phyloP scores from a whole-genome alignment of 2,888 invertebrate species.

The Polyploca ridens region DNA sequence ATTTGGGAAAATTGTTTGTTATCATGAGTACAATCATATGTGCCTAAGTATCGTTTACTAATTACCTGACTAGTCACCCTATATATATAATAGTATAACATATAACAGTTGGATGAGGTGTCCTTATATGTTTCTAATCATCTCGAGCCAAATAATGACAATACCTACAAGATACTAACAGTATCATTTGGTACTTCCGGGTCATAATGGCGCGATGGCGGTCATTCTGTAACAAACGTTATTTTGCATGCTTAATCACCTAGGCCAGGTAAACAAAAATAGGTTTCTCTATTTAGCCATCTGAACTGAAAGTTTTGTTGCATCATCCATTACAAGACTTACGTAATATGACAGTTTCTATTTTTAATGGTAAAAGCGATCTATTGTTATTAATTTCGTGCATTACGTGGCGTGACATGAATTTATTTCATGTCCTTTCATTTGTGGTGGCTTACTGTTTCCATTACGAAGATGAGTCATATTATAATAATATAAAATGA shows the following conservation, averaged over 20 bases:
- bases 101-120: too few relatives aligned
- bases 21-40: too few relatives aligned
- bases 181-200: conserved; percentile 29
- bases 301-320: conserved; percentile 35
- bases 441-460: not conserved
- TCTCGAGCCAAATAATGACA: too few relatives aligned
- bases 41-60: too few relatives aligned
- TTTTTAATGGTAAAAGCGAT: conserved; percentile 26
- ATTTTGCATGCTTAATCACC: conserved; percentile 16
- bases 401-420: not conserved
- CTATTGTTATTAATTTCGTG: conserved; percentile 12
- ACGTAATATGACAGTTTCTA: conserved; percentile 34
- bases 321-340: conserved; percentile 36
- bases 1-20: too few relatives aligned
- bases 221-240: conserved; percentile 22
- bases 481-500: not conserved
- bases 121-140: too few relatives aligned
- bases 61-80: too few relatives aligned
- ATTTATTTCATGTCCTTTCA: not conserved
- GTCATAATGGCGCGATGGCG: conserved; percentile 34
- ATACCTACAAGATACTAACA: not conserved
- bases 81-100: too few relatives aligned
- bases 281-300: conserved; percentile 29
- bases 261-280: conserved; percentile 40
- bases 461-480: not conserved